Evolutionary conservation across 2,888 invertebrate species (phyloP), one percentile per base, ranked within the genome.

Genomic region (Crossocerus cetratus): DNA sequence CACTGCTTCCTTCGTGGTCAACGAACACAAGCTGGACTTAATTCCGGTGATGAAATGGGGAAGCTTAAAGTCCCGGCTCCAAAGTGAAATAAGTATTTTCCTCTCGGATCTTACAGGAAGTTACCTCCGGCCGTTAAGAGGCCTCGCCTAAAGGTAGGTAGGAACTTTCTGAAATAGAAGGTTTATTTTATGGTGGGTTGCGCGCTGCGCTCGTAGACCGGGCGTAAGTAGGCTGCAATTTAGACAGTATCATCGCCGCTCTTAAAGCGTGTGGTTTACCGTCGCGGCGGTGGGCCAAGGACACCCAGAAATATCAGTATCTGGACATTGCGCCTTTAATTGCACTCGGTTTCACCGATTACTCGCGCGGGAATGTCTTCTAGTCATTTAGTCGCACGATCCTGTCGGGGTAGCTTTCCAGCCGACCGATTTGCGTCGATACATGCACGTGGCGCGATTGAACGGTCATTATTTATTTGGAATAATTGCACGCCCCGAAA

Each of bases 171-270:
- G n/a, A 54, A 61, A 68, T 61, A 57, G 60, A n/a, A 54, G 16
- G 64, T 21, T 56, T 61, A 61, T 64, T 72, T 72, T 65, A 72
- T 58, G 64, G 61, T 59, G 66, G 13, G 2, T 57, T 16, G 8
- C 53, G 8, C 53, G 57, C 22, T 49, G 14, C 18, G 60, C 13
- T 57, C 23, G 67, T 56, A 61, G 61, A 65, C 56, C 18, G 18
- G 42, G 13, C 64, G 45, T 54, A 57, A 60, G 65, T 63, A 49
- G 63, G 42, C 20, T 65, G 44, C 56, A 64, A 65, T 73, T 75
- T 63, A 66, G 23, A 49, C 43, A 22, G 61, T 18, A 57, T 63
- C 65, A 73, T 73, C 69, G 63, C 14, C 32, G 8, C 32, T 56
- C 63, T 60, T 73, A 63, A 60, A 64, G 20, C 20, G 18, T n/a